A percentile compares a stretch with the other conserved stretches of the same genome.
phyloP scores from a whole-genome alignment of 2,888 invertebrate species.

The Pomacea canaliculata region DNA sequence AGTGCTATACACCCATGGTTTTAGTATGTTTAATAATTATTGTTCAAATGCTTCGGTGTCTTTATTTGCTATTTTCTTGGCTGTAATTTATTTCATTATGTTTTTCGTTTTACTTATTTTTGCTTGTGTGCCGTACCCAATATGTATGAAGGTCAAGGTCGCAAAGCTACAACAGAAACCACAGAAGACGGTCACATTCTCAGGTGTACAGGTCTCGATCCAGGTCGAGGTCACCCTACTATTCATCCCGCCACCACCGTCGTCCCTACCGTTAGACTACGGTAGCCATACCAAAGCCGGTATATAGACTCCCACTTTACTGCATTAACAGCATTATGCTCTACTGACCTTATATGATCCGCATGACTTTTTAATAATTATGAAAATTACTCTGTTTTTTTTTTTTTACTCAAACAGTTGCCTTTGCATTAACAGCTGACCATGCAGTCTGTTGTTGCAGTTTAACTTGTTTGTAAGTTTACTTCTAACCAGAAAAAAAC shows the following conservation, averaged over 20 bases:
- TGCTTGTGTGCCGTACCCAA: conserved; percentile 5
- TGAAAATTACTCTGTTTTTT: too few species aligned
- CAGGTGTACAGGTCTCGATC: background rate
- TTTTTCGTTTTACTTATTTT: conserved; percentile 20
- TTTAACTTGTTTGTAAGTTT: too few species aligned
- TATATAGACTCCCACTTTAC: background rate
- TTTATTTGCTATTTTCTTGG: conserved; percentile 13
- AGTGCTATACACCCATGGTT: background rate
- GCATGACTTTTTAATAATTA: too few species aligned
- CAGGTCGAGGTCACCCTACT: conserved; percentile 1
- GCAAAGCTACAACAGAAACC: conserved; percentile 1
- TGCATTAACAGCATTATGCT: too few species aligned
- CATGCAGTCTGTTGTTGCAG: too few species aligned
- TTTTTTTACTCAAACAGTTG: too few species aligned
- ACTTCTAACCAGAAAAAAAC: too few species aligned
- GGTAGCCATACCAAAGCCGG: background rate
- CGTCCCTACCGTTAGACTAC: background rate
- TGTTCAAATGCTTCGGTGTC: too few species aligned
- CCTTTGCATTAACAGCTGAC: too few species aligned
- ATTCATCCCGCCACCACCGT: background rate
- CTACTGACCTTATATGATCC: too few species aligned
- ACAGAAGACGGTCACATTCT: conserved; percentile 1
- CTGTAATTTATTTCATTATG: conserved; percentile 18
- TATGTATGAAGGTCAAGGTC: conserved; percentile 26
- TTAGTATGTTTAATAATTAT: background rate